Percentiles rank a stretch among this genome's conserved stretches.
Conservation (phyloP, 2,113 vertebrate genomes). For the Talpa occidentalis region DNA sequence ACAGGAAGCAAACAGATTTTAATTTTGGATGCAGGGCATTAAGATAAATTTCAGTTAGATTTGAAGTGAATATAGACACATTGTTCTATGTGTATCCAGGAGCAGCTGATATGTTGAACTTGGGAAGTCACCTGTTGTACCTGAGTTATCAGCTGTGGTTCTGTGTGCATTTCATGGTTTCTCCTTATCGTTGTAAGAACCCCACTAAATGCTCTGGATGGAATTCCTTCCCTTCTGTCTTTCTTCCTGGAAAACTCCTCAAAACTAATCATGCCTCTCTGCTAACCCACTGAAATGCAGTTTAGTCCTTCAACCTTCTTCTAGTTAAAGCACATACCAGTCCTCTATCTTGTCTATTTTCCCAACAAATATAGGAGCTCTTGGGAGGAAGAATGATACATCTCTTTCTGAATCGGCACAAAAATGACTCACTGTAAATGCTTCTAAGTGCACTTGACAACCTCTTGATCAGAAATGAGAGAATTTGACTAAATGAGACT, state of each 20-base stretch:
- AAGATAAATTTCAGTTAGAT: neutral
- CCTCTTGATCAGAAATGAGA: neutral
- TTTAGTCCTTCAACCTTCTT: no score
- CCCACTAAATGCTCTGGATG: no score
- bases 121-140: neutral
- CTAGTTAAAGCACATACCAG: accelerated
- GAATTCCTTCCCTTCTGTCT: neutral
- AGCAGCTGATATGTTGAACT: neutral
- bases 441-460: neutral
- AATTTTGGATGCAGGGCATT: neutral
- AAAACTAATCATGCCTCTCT: no score
- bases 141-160: neutral
- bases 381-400: neutral
- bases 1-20: neutral
- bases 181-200: neutral
- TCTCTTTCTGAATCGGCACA: neutral
- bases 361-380: neutral
- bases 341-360: neutral
- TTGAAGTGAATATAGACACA: neutral
- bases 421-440: neutral
- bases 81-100: neutral
- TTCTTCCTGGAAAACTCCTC: neutral
- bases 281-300: accelerated
- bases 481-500: neutral
- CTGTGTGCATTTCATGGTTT: neutral